Evolutionary conservation across 2,888 invertebrate species (phyloP), one percentile per base, ranked within the genome.

Genomic region (Elysia crispata): DNA sequence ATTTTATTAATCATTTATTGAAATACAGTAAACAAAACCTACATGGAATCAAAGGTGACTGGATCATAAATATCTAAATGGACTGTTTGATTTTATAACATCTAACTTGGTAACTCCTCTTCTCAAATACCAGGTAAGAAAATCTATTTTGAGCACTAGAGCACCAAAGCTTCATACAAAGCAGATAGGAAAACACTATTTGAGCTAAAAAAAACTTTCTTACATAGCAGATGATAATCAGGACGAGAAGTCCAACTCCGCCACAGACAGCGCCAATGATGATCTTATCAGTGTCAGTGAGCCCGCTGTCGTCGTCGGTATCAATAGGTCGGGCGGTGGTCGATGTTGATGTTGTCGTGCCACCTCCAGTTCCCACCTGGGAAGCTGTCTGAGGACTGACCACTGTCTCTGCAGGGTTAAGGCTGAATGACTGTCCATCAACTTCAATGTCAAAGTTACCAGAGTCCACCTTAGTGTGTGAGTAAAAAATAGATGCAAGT

Each of bases 191-290:
- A n/a, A n/a, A n/a, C n/a, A n/a, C n/a, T n/a, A n/a, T n/a, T n/a
- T n/a, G n/a, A n/a, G n/a, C n/a, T n/a, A n/a, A n/a, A 41, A 3
- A n/a, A 18, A 57, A 6, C 1, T 15, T 23, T 62, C 77, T 78
- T 78, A 78, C 77, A 70, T 41, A 78, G 18, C 20, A 18, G 28
- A 79, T 54, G 33, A 74, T 25, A 8, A 20, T 50, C 25, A 79
- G 69, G n/a, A 79, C 25, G 13, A 74, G 31, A 3, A 79, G 60
- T 5, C 66, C 79, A 20, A 74, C 74, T 18, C 25, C 66, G 23
- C 79, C 74, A 33, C 50, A 50, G 25, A 66, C 73, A 66, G 41
- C 64, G 15, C 66, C 79, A 31, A 79, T 79, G 66, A 79, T 79
- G 31, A 79, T 57, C 18, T 66, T 79, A 18, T 79, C 79, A 0